phyloP scores from a whole-genome alignment of 1,140 invertebrate species.

The Uloborus diversus region DNA sequence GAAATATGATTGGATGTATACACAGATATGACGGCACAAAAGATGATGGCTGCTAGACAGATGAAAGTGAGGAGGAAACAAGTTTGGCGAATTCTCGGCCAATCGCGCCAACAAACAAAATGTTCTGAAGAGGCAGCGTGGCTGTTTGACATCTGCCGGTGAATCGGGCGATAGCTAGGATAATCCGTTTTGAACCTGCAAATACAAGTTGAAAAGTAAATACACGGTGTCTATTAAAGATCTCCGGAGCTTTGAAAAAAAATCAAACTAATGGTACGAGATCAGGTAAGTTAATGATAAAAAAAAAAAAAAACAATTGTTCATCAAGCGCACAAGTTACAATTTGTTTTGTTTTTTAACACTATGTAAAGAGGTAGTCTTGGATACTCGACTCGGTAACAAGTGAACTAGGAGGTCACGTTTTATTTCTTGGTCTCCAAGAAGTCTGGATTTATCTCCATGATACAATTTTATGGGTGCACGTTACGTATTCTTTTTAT shows the following conservation, averaged over 20 bases:
- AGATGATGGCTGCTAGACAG: background rate
- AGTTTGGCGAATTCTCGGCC: background rate
- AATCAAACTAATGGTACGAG: background rate
- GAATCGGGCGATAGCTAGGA: constrained; percentile 8
- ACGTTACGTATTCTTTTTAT: too few relatives aligned
- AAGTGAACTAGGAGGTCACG: too few relatives aligned
- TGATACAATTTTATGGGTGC: too few relatives aligned
- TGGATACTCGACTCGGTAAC: too few relatives aligned
- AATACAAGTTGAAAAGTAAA: background rate
- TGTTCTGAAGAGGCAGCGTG: background rate
- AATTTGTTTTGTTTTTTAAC: background rate
- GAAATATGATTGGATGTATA: background rate
- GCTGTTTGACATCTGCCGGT: background rate
- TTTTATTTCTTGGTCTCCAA: too few relatives aligned
- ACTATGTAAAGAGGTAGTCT: background rate
- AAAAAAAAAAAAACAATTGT: background rate
- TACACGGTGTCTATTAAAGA: background rate
- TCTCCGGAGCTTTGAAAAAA: background rate
- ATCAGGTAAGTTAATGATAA: background rate
- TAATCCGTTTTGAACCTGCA: constrained; percentile 15
- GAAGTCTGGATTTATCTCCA: too few relatives aligned
- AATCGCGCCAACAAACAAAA: background rate
- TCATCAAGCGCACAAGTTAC: background rate
- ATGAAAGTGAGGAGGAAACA: constrained; percentile 7
- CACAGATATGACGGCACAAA: background rate